Base-by-base conservation (phyloP, 2,888 invertebrate genomes). In the Piscicola geometra region DNA sequence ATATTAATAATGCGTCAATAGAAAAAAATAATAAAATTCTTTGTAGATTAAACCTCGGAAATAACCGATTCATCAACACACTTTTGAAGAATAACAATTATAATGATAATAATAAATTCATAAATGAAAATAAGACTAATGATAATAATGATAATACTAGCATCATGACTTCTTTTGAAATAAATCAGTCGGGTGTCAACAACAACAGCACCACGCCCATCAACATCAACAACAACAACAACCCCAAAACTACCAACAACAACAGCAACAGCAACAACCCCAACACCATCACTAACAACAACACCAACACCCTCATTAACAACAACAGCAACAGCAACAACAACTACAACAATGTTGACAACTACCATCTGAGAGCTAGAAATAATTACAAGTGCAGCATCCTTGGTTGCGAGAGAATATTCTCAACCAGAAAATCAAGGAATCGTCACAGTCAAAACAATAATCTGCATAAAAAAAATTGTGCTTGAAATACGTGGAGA, bases 31-130 rank as follows among this genome's bases (percentile, higher is more conserved):
- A 41, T 15, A 41, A 41, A 5, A 41, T 47, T 15, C 50, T 56
- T n/a, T 18, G n/a, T 18, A 56, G 15, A 25, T 21, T 56, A n/a
- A 56, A 5, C 12, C 25, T 21, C n/a, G 12, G 60, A 25, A 56
- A 56, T n/a, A 56, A 56, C 25, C 21, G 60, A 56, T 56, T 56
- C n/a, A 56, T 56, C 60, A 56, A 5, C n/a, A 56, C 60, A 18
- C 25, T 56, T 18, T 21, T 56, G 12, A 56, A 21, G n/a, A 56
- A 56, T 56, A 25, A 18, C 25, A 25, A 5, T 21, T 15, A 9
- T 56, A 25, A 18, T 18, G n/a, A 5, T 25, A 56, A 21, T 56
- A 56, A 9, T 56, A 25, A 3, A 18, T 15, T 15, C n/a, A 56
- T n/a, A 18, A 56, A 56, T 56, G n/a, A 5, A 15, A 56, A 5